Evolutionary conservation across 2,888 invertebrate genomes (phyloP).

Genomic region (Lasioglossum morio): DNA sequence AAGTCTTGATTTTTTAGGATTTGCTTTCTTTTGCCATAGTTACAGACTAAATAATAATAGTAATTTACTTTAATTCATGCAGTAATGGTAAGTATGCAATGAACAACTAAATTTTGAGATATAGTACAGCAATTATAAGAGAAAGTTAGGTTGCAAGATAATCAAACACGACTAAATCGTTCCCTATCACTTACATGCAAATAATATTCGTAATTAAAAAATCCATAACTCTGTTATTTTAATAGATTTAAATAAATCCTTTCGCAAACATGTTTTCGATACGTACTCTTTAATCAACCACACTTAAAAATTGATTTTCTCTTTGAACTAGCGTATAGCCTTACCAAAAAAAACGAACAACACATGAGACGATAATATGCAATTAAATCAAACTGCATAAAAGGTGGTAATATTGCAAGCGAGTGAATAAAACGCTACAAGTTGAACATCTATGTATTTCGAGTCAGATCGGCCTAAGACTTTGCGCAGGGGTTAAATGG

Average conservation of each 20-base stretch:
- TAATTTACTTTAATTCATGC: too few relatives aligned
- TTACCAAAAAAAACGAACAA: not conserved
- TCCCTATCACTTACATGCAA: too few relatives aligned
- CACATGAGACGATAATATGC: not conserved
- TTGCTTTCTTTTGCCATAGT: too few relatives aligned
- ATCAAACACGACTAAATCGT: too few relatives aligned
- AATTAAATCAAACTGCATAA: not conserved
- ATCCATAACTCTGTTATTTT: too few relatives aligned
- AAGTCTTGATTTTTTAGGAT: too few relatives aligned
- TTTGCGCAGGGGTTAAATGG: not conserved
- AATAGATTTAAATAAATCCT: not conserved
- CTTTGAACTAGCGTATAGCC: not conserved
- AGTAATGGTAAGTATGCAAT: too few relatives aligned
- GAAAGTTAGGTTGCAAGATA: too few relatives aligned
- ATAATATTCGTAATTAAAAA: too few relatives aligned
- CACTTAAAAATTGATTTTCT: not conserved
- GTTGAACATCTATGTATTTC: constrained; percentile 5
- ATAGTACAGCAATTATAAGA: too few relatives aligned
- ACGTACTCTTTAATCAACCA: not conserved
- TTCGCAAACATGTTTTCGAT: not conserved
- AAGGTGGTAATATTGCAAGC: not conserved
- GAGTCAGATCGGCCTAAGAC: not conserved
- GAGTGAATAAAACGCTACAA: not conserved
- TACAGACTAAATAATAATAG: too few relatives aligned
- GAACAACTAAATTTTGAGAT: too few relatives aligned